Conservation (phyloP, 1,140 invertebrate species). For the Drosophila athabasca region DNA sequence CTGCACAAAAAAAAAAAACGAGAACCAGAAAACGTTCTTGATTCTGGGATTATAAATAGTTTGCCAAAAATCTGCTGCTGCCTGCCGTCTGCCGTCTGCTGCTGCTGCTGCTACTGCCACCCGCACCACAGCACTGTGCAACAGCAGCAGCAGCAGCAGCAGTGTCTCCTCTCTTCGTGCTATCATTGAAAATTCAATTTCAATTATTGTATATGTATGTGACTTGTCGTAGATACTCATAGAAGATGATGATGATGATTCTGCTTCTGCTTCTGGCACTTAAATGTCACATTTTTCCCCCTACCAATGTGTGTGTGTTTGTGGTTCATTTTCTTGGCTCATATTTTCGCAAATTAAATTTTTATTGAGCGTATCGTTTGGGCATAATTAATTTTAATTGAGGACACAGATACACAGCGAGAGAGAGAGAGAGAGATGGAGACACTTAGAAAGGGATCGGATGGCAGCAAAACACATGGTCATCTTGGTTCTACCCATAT, state of each 20-base stretch:
- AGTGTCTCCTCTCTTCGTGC: slow-evolving; percentile 12
- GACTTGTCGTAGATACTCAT: not conserved
- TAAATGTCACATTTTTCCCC: slow-evolving; percentile 61
- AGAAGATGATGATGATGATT: too few relatives aligned
- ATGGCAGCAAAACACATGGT: slow-evolving; percentile 10
- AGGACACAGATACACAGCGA: slow-evolving; percentile 53
- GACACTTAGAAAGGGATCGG: not conserved
- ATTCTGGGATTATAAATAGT: slow-evolving; percentile 66
- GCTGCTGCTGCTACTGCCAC: not conserved
- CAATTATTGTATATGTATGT: slow-evolving; percentile 57
- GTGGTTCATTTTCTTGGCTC: slow-evolving; percentile 72
- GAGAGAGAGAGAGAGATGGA: slow-evolving; percentile 11
- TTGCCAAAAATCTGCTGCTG: slow-evolving; percentile 56
- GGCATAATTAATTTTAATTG: slow-evolving; percentile 83
- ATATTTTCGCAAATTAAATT: slow-evolving; percentile 81
- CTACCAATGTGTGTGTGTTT: slow-evolving; percentile 4
- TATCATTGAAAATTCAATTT: slow-evolving; percentile 82
- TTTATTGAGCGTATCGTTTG: slow-evolving; percentile 82
- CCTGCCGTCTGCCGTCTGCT: slow-evolving; percentile 19
- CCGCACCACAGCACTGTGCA: slow-evolving; percentile 3
- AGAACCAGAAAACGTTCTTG: slow-evolving; percentile 50
- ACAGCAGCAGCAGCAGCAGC: too few relatives aligned
- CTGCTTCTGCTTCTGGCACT: slow-evolving; percentile 39
- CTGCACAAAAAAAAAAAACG: slow-evolving; percentile 23
- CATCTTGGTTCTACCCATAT: slow-evolving; percentile 20